Conservation (phyloP, 2,888 invertebrate genomes). For the Tetheella fluctuosa region DNA sequence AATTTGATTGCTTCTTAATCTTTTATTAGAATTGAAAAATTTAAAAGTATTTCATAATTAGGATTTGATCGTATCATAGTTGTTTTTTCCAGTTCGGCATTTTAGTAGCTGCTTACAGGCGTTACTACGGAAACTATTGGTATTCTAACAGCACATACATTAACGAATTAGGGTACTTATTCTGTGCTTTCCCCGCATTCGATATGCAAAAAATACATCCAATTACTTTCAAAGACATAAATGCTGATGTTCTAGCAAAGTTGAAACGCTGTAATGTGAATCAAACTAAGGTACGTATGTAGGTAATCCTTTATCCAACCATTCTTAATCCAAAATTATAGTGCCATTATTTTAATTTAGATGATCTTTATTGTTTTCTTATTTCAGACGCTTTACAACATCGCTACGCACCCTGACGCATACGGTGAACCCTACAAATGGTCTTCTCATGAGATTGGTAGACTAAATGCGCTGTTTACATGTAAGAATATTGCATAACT, state of each 20-base stretch:
- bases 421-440: constrained; percentile 72
- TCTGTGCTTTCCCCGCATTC: constrained; percentile 70
- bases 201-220: constrained; percentile 66
- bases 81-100: constrained; percentile 58
- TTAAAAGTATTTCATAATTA: no score
- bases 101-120: constrained; percentile 66
- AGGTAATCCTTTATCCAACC: background rate
- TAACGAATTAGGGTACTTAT: constrained; percentile 68
- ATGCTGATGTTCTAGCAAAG: constrained; percentile 57
- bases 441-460: constrained; percentile 70
- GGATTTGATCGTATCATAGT: constrained; percentile 1
- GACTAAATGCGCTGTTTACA: constrained; percentile 58
- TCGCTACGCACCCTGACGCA: constrained; percentile 64
- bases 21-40: no score
- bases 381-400: constrained; percentile 67
- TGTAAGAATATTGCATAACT: constrained; percentile 50
- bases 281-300: constrained; percentile 58
- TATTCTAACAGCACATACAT: constrained; percentile 58
- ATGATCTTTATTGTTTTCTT: constrained; percentile 14
- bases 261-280: constrained; percentile 56
- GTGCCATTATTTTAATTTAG: background rate
- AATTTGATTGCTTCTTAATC: no score
- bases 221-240: constrained; percentile 58
- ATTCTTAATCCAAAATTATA: background rate
- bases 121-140: constrained; percentile 70